A percentile compares a stretch with the other conserved stretches of the same genome.
Conservation (phyloP, 1,140 invertebrate species). For the Nephotettix cincticeps region DNA sequence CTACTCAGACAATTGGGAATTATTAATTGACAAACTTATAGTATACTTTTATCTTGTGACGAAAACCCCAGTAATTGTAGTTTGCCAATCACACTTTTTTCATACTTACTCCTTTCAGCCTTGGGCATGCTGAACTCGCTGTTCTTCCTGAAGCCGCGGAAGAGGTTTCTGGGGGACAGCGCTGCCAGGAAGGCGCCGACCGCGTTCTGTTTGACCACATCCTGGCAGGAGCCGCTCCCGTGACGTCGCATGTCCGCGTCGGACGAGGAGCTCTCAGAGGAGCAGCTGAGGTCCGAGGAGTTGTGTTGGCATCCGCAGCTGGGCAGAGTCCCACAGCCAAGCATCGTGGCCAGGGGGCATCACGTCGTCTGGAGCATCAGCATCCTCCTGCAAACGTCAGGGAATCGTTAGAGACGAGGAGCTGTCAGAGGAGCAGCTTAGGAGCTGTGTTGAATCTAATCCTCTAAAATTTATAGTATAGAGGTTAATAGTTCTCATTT, state of each 20-base stretch:
- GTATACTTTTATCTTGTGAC: no score
- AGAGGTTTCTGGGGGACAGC: slow-evolving; percentile 42
- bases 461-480: no score
- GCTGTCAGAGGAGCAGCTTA: no score
- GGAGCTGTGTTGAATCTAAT: no score
- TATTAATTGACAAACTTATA: no score
- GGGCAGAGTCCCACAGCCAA: background rate
- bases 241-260: background rate
- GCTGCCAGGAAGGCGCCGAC: slow-evolving; percentile 49
- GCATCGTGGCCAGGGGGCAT: background rate
- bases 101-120: slow-evolving; percentile 66
- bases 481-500: no score
- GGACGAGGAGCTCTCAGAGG: background rate
- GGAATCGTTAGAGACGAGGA: no score
- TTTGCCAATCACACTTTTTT: no score
- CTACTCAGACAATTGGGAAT: no score
- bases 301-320: slow-evolving; percentile 2
- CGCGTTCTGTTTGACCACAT: slow-evolving; percentile 39
- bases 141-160: slow-evolving; percentile 36
- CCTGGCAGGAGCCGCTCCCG: slow-evolving; percentile 3
- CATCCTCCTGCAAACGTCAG: no score
- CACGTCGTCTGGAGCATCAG: background rate
- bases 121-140: slow-evolving; percentile 62
- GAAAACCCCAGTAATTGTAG: no score
- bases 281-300: slow-evolving; percentile 7